Percentiles rank a stretch among this genome's conserved stretches.
These are phyloP conservation scores for Araneus ventricosus DNA, from an alignment of 1,140 invertebrate species.

Conservation along the genomic window DNA sequence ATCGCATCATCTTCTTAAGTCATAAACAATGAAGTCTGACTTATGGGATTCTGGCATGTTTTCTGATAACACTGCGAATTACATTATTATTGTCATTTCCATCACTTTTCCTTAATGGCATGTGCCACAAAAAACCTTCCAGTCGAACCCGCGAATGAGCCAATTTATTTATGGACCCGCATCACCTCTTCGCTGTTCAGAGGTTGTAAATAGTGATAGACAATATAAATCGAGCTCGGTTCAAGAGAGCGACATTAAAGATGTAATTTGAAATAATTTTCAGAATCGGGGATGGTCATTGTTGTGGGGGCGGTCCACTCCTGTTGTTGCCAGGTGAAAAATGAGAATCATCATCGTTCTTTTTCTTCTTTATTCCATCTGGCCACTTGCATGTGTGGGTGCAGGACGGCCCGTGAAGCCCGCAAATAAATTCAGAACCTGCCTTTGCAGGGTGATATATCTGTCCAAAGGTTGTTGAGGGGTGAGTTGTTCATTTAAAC, in stretches of 20 bases:
- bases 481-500: slow-evolving; percentile 9
- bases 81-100: too few relatives aligned
- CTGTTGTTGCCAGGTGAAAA: slow-evolving; percentile 3
- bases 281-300: slow-evolving; percentile 8
- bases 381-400: neutral
- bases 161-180: neutral
- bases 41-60: too few relatives aligned
- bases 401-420: neutral
- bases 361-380: neutral
- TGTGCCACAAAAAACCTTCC: too few relatives aligned
- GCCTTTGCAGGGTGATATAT: neutral
- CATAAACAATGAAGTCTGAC: too few relatives aligned
- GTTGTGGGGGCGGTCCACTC: slow-evolving; percentile 46
- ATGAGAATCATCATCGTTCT: slow-evolving; percentile 9
- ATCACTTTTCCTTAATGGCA: too few relatives aligned
- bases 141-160: too few relatives aligned
- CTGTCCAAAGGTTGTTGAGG: slow-evolving; percentile 32
- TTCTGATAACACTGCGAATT: too few relatives aligned
- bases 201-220: neutral
- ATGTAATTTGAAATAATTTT: slow-evolving; percentile 68
- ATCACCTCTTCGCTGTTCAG: too few relatives aligned
- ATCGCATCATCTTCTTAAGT: too few relatives aligned
- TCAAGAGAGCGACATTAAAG: slow-evolving; percentile 60
- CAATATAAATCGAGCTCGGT: slow-evolving; percentile 41
- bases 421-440: neutral